These are phyloP conservation scores for Hyppa rectilinea DNA, from an alignment of 2,888 invertebrate genomes.

Conservation along the genomic window DNA sequence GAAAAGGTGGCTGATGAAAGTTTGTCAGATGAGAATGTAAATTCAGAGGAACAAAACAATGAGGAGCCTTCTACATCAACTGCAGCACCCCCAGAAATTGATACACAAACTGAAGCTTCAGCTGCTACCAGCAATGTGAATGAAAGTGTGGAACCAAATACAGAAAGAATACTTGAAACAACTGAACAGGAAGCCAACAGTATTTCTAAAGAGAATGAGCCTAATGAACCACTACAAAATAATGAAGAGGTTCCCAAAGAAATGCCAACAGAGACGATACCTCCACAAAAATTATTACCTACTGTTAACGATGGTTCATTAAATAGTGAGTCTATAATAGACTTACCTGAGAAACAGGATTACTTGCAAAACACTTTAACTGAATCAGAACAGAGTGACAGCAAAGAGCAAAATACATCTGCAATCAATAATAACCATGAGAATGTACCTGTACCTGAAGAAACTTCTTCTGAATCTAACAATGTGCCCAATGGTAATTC, in stretches of 20 bases:
- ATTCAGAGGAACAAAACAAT: constrained; percentile 20
- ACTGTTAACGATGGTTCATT: constrained; percentile 61
- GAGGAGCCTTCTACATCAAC: constrained; percentile 18
- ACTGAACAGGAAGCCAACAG: constrained; percentile 10
- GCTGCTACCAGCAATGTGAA: constrained; percentile 10
- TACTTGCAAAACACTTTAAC: constrained; percentile 65
- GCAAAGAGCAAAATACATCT: constrained; percentile 73
- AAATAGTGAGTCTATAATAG: constrained; percentile 53
- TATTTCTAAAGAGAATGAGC: constrained; percentile 16
- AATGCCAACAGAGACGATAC: constrained; percentile 29
- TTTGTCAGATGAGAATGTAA: constrained; percentile 12
- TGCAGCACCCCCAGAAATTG: constrained; percentile 2
- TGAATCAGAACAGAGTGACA: constrained; percentile 67
- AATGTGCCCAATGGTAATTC: constrained; percentile 64
- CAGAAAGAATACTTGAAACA: constrained; percentile 14
- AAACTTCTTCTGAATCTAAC: constrained; percentile 60
- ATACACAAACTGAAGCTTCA: constrained; percentile 19
- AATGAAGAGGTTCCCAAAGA: constrained; percentile 35
- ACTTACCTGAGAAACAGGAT: constrained; percentile 73
- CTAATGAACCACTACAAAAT: constrained; percentile 23
- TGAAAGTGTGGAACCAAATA: constrained; percentile 20
- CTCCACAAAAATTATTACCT: constrained; percentile 61
- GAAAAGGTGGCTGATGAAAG: constrained; percentile 27
- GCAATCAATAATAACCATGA: constrained; percentile 56
- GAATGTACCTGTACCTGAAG: constrained; percentile 61